These are phyloP conservation scores for Willowsia nigromaculata DNA, from an alignment of 2,888 invertebrate genomes.

Conservation along the genomic window DNA sequence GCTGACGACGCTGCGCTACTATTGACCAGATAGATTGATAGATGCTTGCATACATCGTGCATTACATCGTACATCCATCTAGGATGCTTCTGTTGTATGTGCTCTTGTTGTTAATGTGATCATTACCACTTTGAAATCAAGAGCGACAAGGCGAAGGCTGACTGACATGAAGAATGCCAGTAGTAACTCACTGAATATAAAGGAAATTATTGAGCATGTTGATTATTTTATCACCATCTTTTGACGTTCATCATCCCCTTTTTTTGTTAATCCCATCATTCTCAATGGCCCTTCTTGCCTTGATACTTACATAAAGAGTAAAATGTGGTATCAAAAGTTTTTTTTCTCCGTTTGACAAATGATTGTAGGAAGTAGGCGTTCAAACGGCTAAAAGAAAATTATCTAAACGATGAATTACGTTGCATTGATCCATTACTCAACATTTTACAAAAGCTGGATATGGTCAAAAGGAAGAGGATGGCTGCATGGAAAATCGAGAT, in stretches of 20 bases:
- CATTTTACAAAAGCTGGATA: neutral
- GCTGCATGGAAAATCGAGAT: neutral
- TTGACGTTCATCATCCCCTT: conserved; percentile 58
- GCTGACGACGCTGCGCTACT: conserved; percentile 1
- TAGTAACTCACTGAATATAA: conserved; percentile 47
- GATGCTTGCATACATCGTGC: neutral
- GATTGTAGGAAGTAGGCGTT: conserved; percentile 61
- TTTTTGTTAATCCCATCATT: conserved; percentile 60
- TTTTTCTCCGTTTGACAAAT: conserved; percentile 57
- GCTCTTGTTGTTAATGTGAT: neutral
- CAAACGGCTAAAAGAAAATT: conserved; percentile 26
- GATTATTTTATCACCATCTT: conserved; percentile 60
- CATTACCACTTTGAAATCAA: conserved; percentile 57
- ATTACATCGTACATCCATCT: neutral
- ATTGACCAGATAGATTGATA: conserved; percentile 10
- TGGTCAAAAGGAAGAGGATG: conserved; percentile 21
- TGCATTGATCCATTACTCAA: neutral
- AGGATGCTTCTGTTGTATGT: conserved; percentile 29
- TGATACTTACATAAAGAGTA: conserved; percentile 64
- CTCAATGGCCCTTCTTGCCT: conserved; percentile 57
- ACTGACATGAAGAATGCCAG: conserved; percentile 67
- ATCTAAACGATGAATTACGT: conserved; percentile 28
- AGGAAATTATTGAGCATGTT: conserved; percentile 64
- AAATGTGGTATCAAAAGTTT: conserved; percentile 52
- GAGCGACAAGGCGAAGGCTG: conserved; percentile 71